These are phyloP conservation scores for Xenopus borealis DNA, from an alignment of 2,113 vertebrate species.

Conservation along the genomic window DNA sequence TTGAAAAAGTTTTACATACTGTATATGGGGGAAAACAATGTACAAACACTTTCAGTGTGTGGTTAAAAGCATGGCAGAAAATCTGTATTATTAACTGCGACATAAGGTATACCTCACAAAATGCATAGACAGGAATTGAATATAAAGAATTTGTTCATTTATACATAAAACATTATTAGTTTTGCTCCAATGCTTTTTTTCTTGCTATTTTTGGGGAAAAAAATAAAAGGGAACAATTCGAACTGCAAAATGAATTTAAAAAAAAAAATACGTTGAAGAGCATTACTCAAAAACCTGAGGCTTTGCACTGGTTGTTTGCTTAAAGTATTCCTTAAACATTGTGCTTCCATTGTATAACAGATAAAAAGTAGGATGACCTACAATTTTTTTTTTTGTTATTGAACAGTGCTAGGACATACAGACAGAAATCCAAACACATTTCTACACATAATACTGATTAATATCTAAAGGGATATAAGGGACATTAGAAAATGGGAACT, in stretches of 20 bases:
- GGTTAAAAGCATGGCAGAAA: conserved; percentile 72
- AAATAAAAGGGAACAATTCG: conserved; percentile 60
- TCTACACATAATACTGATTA: conserved; percentile 72
- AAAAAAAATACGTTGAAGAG: conserved; percentile 57
- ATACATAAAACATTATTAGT: conserved; percentile 74
- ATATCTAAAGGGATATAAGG: conserved; percentile 71
- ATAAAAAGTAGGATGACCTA: conserved; percentile 74
- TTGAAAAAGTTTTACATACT: conserved; percentile 67
- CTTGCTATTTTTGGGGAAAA: conserved; percentile 70
- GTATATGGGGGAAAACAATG: conserved; percentile 49
- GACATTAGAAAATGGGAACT: conserved; percentile 75
- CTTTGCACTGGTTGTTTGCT: conserved; percentile 84
- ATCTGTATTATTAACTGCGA: conserved; percentile 75
- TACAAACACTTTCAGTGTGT: conserved; percentile 68
- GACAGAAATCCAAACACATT: conserved; percentile 74
- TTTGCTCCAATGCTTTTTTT: conserved; percentile 57
- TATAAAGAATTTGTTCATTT: conserved; percentile 81
- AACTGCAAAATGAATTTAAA: conserved; percentile 68
- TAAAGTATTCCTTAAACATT: conserved; percentile 90
- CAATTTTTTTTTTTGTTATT: conserved; percentile 58
- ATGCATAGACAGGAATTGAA: conserved; percentile 84
- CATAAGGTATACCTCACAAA: conserved; percentile 79
- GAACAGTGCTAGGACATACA: conserved; percentile 86
- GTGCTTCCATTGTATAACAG: conserved; percentile 91
- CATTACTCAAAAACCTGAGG: conserved; percentile 92